phyloP scores from a whole-genome alignment of 2,113 vertebrate species.

The Gallinago undulata region DNA sequence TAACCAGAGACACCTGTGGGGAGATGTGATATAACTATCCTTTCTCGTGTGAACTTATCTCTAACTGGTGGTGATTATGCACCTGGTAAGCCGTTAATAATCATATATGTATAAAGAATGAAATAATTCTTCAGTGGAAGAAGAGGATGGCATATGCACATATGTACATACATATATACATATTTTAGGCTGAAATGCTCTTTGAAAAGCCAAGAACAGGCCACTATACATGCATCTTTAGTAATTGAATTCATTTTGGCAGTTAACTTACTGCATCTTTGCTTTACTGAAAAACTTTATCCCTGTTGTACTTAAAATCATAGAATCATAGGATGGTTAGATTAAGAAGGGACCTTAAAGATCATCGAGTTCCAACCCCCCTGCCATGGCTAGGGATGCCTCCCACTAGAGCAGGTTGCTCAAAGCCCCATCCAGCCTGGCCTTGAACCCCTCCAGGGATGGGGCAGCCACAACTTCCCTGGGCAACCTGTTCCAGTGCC shows the following conservation, averaged over 20 bases:
- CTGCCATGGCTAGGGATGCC: too few species aligned
- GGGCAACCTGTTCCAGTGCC: too few species aligned
- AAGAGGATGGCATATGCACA: neutral
- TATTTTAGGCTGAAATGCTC: neutral
- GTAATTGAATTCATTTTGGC: neutral
- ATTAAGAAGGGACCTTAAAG: too few species aligned
- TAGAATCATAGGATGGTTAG: too few species aligned
- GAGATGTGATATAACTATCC: neutral
- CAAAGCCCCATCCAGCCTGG: too few species aligned
- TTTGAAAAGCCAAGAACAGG: neutral
- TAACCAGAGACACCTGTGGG: neutral
- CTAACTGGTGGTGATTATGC: neutral
- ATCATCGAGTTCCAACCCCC: too few species aligned
- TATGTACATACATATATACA: neutral
- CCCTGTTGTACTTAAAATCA: neutral
- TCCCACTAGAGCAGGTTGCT: too few species aligned
- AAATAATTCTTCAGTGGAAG: neutral
- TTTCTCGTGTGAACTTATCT: neutral
- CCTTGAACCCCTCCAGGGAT: too few species aligned
- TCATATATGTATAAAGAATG: neutral
- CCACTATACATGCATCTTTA: neutral
- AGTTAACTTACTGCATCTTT: neutral
- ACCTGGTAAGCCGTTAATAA: neutral
- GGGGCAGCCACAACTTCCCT: too few species aligned
- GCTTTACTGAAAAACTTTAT: neutral